Evolutionary conservation across 2,113 vertebrate genomes (phyloP), one percentile per base, ranked within the genome.

Genomic region (Formicarius rufipectus): DNA sequence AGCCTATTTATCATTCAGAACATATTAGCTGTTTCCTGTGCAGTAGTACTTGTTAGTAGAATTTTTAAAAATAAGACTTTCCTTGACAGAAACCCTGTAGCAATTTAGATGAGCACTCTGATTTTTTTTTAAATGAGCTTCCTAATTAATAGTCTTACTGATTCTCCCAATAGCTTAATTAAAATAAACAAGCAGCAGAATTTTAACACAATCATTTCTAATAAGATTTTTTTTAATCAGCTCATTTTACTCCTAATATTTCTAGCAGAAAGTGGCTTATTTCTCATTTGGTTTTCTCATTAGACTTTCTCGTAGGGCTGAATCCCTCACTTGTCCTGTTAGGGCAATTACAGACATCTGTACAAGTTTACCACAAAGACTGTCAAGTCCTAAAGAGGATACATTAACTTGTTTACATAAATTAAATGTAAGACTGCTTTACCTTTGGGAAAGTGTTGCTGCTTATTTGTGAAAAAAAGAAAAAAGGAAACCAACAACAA

Each of bases 101-200:
- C 68, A 88, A 93, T 86, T 93, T 72, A 93, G 79, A 94, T 7
- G 47, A 91, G 21, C n/a, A 9, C 28, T 67, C 55, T 78, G 55
- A 80, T 63, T 71, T 45, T 45, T 45, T n/a, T n/a, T n/a, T n/a
- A n/a, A n/a, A n/a, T n/a, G n/a, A n/a, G n/a, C 40, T 91, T 83
- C 67, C 47, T 90, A 93, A 96, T 95, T 93, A 80, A 87, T 89
- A 74, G 52, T 37, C 59, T 86, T 72, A 64, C 52, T 44, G 64
- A 84, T 78, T 95, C 68, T 60, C 90, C 76, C 60, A 68, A 64
- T 30, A 91, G 68, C 56, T 92, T 93, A 93, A 96, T 93, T 96
- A 92, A 94, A 90, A 93, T 62, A 77, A 92, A 90, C 58, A 91
- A 84, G 56, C 23, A 90, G 75, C 52, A 92, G 56, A 95, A 93